Base-by-base conservation (phyloP, 2,797 vertebrate genomes). In the Poliocrania exsul region DNA sequence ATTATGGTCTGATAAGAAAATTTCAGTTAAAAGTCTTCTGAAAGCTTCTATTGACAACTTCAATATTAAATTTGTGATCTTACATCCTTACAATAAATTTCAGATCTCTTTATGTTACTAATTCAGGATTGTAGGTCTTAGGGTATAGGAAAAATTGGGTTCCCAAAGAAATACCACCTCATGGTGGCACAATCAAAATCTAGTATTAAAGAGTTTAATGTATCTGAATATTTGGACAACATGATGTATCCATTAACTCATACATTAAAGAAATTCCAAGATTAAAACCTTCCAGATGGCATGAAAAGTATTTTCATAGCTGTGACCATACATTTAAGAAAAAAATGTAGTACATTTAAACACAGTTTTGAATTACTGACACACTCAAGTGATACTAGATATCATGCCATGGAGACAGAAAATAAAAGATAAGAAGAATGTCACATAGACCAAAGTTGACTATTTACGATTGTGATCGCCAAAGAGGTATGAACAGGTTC, bases 231-330 rank as follows among this genome's bases (percentile, higher is more conserved):
- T 37, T 93, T 72, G 86, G 91, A 70, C 62, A 94, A 57, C 26
- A 57, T 73, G 56, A 90, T 94, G 82, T 93, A 89, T 66, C 84
- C 6, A 79, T 96, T 56, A 80, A 62, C 80, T 93, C 24, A 53
- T 56, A 93, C 58, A 81, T 94, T 66, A 69, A 94, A 96, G 97
- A 50, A 51, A 51, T 24, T 2, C 13, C 8, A 74, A 78, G 91
- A 96, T 81, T 90, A 90, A 97, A 95, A 78, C 44, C 69, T 95
- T 93, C 69, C 96, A 97, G 96, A 97, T 96, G 87, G 94, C 60
- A 77, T 79, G 80, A 90, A 91, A 92, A 85, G 44, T 51, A 29
- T 97, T 96, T 93, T 95, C 74, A 88, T 93, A 87, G 80, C 91
- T 86, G 75, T 95, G 91, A 77, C 86, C 97, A 90, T 95, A 21